Conservation (phyloP, 37 sponge, comb jelly and placozoan species). For the Halisarca cf. caerulea region DNA sequence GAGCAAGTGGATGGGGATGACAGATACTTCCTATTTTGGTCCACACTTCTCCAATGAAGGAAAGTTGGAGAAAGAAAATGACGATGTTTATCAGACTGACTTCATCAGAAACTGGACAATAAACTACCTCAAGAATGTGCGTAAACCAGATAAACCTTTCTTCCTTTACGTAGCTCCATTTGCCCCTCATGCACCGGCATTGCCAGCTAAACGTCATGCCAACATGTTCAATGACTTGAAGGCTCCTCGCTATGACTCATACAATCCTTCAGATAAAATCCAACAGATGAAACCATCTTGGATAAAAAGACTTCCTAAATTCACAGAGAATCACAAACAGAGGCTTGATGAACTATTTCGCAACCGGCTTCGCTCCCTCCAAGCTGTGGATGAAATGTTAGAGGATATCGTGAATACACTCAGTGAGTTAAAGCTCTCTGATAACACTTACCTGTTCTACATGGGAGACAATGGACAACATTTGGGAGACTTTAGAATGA, state of each 20-base stretch:
- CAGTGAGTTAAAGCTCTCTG: conserved; percentile 21
- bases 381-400: conserved; percentile 76
- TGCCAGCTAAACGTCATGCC: conserved; percentile 61
- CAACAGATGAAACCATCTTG: conserved; percentile 76
- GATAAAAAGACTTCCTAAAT: conserved; percentile 50
- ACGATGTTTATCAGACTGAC: conserved; percentile 62
- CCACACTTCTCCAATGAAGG: conserved; percentile 66
- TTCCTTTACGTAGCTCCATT: conserved; percentile 72
- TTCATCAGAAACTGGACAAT: conserved; percentile 42
- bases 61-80: conserved; percentile 37
- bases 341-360: conserved; percentile 56
- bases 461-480: conserved; percentile 83
- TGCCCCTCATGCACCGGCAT: conserved; percentile 76
- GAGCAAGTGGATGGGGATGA: conserved; percentile 79
- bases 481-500: conserved; percentile 63
- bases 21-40: conserved; percentile 57
- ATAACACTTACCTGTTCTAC: conserved; percentile 75
- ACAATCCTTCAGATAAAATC: conserved; percentile 50
- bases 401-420: conserved; percentile 29
- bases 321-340: conserved; percentile 31
- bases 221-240: conserved; percentile 49
- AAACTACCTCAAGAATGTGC: neutral
- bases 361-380: conserved; percentile 51
- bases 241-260: conserved; percentile 67
- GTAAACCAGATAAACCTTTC: conserved; percentile 61